These are phyloP conservation scores for Microctenopoma lineatum DNA, from an alignment of 2,797 vertebrate species.

Conservation along the genomic window DNA sequence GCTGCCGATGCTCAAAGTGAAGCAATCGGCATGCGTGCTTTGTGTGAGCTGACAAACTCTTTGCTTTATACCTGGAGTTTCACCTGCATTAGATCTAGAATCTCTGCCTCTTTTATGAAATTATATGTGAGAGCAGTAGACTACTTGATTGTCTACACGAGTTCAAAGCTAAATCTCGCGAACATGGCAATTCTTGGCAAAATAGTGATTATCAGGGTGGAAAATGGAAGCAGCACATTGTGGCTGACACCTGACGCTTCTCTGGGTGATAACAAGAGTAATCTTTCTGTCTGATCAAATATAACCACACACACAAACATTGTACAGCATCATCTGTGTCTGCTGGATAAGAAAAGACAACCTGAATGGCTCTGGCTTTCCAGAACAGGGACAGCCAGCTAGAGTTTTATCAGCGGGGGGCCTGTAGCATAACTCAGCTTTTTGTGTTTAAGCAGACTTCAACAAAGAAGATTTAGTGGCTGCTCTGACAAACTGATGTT, in stretches of 20 bases:
- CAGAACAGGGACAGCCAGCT: constrained; percentile 33
- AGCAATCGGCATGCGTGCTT: neutral
- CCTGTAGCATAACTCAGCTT: neutral
- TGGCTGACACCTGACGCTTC: constrained; percentile 42
- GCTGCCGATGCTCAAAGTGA: constrained; percentile 34
- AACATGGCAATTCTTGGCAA: constrained; percentile 42
- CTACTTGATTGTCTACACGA: constrained; percentile 15
- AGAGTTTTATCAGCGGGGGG: constrained; percentile 23
- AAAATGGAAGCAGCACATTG: constrained; percentile 49
- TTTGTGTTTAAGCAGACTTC: neutral
- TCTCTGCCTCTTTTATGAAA: constrained; percentile 27
- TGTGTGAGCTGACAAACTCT: constrained; percentile 19
- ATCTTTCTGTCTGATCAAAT: constrained; percentile 59
- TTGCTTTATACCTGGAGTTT: neutral
- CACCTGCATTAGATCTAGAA: constrained; percentile 15
- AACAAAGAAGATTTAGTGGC: neutral
- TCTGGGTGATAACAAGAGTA: constrained; percentile 56
- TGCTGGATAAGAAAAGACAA: constrained; percentile 42
- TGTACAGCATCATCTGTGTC: constrained; percentile 27
- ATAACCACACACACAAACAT: constrained; percentile 27
- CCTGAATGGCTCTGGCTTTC: constrained; percentile 40
- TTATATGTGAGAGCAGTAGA: constrained; percentile 16
- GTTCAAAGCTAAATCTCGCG: constrained; percentile 18
- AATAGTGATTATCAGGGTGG: constrained; percentile 55
- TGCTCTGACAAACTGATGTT: neutral